Percentiles rank a stretch among this genome's conserved stretches.
Evolutionary conservation across 37 sponge, comb jelly and placozoan genomes (phyloP).

Genomic region (Axinella damicornis): DNA sequence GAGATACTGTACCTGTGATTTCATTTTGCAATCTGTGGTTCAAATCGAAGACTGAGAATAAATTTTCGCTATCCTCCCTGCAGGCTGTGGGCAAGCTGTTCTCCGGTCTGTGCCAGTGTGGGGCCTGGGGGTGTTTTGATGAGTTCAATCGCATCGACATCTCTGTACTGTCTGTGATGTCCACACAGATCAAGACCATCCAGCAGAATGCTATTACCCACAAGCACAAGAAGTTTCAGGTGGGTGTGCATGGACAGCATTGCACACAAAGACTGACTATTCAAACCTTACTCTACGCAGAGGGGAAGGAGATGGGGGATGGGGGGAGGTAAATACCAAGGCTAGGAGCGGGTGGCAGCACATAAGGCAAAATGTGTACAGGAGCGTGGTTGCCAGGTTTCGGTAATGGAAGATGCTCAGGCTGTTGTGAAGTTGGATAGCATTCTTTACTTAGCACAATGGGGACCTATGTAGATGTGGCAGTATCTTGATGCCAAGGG

Average conservation of each 20-base stretch:
- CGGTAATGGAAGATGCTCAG: no score
- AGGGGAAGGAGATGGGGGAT: no score
- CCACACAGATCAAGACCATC: conserved; percentile 98
- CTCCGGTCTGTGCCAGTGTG: conserved; percentile 99
- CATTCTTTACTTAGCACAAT: no score
- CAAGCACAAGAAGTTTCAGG: conserved; percentile 94
- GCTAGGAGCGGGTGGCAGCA: no score
- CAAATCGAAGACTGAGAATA: not conserved
- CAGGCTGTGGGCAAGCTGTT: conserved; percentile 98
- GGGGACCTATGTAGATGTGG: no score
- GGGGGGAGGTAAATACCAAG: no score
- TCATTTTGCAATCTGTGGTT: not conserved
- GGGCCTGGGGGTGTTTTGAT: conserved; percentile 99
- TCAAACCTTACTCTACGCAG: no score
- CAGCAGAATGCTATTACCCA: conserved; percentile 96
- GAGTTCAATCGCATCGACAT: conserved; percentile 99
- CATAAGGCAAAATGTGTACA: no score
- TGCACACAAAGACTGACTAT: not conserved
- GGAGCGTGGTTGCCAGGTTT: no score
- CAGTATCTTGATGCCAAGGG: no score
- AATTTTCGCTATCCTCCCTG: not conserved
- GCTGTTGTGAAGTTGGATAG: no score
- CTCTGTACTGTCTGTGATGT: conserved; percentile 98
- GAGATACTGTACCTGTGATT: no score
- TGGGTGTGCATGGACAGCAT: conserved; percentile 2